Percentiles rank a stretch among this genome's conserved stretches.
These are phyloP conservation scores for Cerceris ruficornis DNA, from an alignment of 2,888 invertebrate species.

Conservation along the genomic window DNA sequence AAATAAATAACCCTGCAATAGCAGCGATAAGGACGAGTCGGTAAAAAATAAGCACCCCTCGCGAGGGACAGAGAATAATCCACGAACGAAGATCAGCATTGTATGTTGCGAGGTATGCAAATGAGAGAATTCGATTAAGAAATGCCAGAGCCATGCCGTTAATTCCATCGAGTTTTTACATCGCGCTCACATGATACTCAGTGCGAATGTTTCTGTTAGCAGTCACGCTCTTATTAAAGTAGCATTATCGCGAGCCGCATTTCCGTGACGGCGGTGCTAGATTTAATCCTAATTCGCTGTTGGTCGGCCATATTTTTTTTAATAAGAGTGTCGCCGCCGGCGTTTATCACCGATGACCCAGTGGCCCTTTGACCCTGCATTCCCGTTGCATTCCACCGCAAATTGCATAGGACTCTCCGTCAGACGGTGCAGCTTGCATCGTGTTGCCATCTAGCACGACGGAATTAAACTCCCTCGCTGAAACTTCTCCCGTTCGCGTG, in stretches of 20 bases:
- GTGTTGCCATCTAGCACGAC: conserved; percentile 69
- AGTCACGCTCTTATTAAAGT: not conserved
- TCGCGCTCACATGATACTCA: not conserved
- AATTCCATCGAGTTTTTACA: too few species aligned
- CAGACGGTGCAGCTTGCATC: conserved; percentile 36
- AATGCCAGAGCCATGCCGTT: too few species aligned
- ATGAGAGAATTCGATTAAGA: too few species aligned
- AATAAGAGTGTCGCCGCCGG: conserved; percentile 19
- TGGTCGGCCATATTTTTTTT: conserved; percentile 14
- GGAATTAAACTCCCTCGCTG: conserved; percentile 43
- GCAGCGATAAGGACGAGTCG: too few species aligned
- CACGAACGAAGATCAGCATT: too few species aligned
- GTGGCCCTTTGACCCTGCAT: conserved; percentile 48
- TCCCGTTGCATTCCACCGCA: conserved; percentile 22
- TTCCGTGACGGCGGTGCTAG: not conserved
- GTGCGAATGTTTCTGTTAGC: not conserved
- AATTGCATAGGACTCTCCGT: conserved; percentile 15
- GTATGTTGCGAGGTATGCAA: too few species aligned
- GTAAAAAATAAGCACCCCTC: too few species aligned
- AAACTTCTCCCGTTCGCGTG: conserved; percentile 36
- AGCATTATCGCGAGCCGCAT: not conserved
- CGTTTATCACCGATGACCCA: conserved; percentile 43
- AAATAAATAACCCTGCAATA: too few species aligned
- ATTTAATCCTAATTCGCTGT: not conserved
- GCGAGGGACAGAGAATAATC: too few species aligned